A percentile compares a stretch with the other conserved stretches of the same genome.
These are phyloP conservation scores for Sipha flava DNA, from an alignment of 1,140 invertebrate genomes.

Conservation along the genomic window DNA sequence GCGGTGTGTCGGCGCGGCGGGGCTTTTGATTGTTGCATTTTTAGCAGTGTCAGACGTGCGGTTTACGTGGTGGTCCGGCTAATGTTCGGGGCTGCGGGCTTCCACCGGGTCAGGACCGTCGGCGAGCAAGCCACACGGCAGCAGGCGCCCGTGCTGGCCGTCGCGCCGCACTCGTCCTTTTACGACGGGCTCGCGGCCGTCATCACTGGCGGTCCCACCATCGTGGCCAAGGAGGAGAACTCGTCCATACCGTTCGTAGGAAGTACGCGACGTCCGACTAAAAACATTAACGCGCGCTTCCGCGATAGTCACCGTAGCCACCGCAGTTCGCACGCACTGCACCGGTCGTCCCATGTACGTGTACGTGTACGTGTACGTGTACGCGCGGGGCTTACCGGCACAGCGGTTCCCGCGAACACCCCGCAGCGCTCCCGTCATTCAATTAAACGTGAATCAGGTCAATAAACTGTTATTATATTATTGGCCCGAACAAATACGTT, in stretches of 20 bases:
- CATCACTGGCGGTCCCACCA: conserved; percentile 68
- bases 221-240: conserved; percentile 78
- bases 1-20: not conserved
- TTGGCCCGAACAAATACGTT: too few species aligned
- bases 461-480: too few species aligned
- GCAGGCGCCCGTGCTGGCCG: conserved; percentile 75
- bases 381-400: too few species aligned
- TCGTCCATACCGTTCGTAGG: conserved; percentile 73
- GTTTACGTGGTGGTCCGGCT: conserved; percentile 57
- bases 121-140: conserved; percentile 55
- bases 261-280: conserved; percentile 54
- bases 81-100: conserved; percentile 70
- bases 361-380: too few species aligned
- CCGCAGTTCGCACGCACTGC: too few species aligned
- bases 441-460: too few species aligned
- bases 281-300: not conserved
- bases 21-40: conserved; percentile 5
- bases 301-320: too few species aligned
- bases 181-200: conserved; percentile 78
- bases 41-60: not conserved
- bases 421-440: too few species aligned
- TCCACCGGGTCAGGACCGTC: conserved; percentile 61
- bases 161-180: conserved; percentile 84
- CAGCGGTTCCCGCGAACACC: too few species aligned
- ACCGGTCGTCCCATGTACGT: not conserved